Conservation (phyloP, 2,113 vertebrate genomes). For the Suricata suricatta region DNA sequence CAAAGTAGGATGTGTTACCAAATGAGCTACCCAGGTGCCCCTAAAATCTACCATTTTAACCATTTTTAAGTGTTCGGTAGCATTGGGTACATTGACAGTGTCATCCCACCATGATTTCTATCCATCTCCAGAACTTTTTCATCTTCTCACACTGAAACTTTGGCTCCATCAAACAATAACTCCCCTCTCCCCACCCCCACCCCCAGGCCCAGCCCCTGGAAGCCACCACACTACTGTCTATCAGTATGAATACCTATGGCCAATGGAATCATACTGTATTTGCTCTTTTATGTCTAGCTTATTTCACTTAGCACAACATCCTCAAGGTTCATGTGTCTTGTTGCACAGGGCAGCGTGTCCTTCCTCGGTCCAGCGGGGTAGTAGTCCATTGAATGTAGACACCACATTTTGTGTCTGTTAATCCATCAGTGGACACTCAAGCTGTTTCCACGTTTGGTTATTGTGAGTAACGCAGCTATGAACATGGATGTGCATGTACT, state of each 20-base stretch:
- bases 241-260: too few relatives aligned
- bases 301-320: not conserved
- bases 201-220: not conserved
- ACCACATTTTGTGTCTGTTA: not conserved
- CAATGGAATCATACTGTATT: not conserved
- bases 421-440: rapidly evolving
- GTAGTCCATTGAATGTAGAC: not conserved
- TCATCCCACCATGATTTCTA: too few relatives aligned
- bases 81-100: not conserved
- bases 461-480: not conserved
- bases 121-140: not conserved
- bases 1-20: too few relatives aligned
- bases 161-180: not conserved
- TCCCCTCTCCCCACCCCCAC: not conserved
- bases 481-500: not conserved
- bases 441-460: too few relatives aligned
- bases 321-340: not conserved
- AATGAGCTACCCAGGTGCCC: too few relatives aligned
- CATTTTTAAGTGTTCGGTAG: not conserved
- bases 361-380: not conserved
- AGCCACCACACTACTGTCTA: not conserved
- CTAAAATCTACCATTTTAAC: not conserved
- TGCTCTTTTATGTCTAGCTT: not conserved
- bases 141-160: not conserved
- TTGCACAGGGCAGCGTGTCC: not conserved